Base-by-base conservation (phyloP, 2,888 invertebrate species). In the Drosophila mimica region DNA sequence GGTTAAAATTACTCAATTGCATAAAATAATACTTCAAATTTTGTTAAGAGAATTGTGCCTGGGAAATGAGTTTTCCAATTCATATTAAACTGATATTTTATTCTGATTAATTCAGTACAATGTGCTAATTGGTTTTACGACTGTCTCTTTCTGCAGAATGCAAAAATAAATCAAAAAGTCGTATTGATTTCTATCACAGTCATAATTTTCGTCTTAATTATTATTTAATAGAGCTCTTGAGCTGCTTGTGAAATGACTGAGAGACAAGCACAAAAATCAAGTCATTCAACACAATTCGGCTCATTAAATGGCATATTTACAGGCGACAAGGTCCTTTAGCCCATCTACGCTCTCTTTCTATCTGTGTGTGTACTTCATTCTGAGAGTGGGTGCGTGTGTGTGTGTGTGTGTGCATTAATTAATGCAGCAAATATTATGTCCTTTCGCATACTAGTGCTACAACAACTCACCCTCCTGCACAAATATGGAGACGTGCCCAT, bases 381-480 rank as follows among this genome's bases (percentile, higher is more conserved):
- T 20, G 25, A 9, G 36, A 36, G 40, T 9, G 48, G 28, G 51
- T 46, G 58, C 7, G 7, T 20, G 20, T 58, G 30, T 38, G 57
- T n/a, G 25, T 79, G 74, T 72, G 70, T 69, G 72, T 63, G 68
- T 76, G 74, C 74, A 84, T 84, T 83, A 82, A 83, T 83, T 82
- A 79, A 79, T 79, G 81, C 74, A 70, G 76, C 81, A 84, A 84
- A 81, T 84, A 83, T 82, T 79, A 79, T 79, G 79, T 81, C 70
- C 70, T 72, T 82, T 82, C 76, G 70, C 83, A 76, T 67, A 54
- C 67, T 58, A 38, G 30, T 40, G 62, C 30, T 36, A 71, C 62
- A 65, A 43, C 54, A 43, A 28, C 60, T 36, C 64, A 74, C 30
- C 59, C 64, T 46, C 64, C n/a, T 36, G 36, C 65, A 51, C 70